Evolutionary conservation across 2,113 vertebrate species (phyloP), one percentile per base, ranked within the genome.

Genomic region (Apistogramma diplotaenia): DNA sequence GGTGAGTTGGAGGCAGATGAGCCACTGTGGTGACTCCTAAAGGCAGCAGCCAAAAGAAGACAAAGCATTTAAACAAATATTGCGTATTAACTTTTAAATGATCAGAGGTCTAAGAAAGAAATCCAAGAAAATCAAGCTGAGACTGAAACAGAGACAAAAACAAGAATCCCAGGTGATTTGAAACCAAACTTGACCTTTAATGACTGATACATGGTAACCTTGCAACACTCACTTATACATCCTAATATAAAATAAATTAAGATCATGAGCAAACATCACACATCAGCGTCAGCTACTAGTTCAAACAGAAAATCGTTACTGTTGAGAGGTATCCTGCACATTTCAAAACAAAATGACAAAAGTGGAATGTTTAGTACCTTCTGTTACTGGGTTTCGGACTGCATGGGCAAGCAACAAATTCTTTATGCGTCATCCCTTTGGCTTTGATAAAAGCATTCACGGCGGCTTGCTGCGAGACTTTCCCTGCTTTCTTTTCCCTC

Each of bases 101-200:
- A 67, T 19, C 27, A 67, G 62, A 40, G 23, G 23, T 19, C 33
- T 35, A 35, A 53, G 29, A 33, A n/a, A 18, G 31, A 23, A 25
- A 4, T 21, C 29, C 19, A 21, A 16, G 3, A 16, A 15, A 25
- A 35, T 1, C 3, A 51, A 56, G 10, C 10, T 23, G 1, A 18
- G 57, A 25, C 18, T 21, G 1, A 87, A 46, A 27, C 62, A 19
- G 6, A 77, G 25, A 85, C 25, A 43, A 3, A 62, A 77, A 80
- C 49, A 23, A 58, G 56, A 82, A 8, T 19, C 16, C 12, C 7
- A 4, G 6, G 16, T 61, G 27, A 33, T 55, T 90, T 93, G 25
- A 93, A 94, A 91, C 89, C 79, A 91, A 91, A 93, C 84, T 89
- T 89, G 81, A 87, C 78, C 51, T 96, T 96, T 96, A 96, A 95